These are phyloP conservation scores for Ammodytes dubius DNA, from an alignment of 2,113 vertebrate genomes.

Conservation along the genomic window DNA sequence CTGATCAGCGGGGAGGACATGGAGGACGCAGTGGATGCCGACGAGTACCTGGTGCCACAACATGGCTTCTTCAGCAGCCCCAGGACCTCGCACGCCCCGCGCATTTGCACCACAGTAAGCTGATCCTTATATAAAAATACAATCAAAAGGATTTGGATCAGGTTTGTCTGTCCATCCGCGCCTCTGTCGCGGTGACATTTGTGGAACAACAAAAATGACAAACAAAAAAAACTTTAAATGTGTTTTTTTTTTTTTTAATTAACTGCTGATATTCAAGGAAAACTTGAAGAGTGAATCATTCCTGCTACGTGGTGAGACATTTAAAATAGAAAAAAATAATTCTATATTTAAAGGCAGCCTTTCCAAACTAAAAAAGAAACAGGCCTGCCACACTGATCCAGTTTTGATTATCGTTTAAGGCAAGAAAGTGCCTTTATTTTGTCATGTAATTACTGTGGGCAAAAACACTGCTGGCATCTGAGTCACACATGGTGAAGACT, in stretches of 20 bases:
- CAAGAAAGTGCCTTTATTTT: neutral
- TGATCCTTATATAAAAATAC: neutral
- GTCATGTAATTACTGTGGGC: neutral
- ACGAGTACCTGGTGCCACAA: constrained; percentile 95
- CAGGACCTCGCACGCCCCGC: constrained; percentile 91
- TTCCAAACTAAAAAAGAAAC: neutral
- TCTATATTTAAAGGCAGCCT: neutral
- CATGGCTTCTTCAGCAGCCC: constrained; percentile 96
- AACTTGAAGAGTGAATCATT: neutral
- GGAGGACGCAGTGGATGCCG: constrained; percentile 93
- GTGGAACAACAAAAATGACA: neutral
- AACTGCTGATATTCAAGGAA: neutral
- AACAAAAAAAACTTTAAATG: neutral
- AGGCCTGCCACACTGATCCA: neutral
- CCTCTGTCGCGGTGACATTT: neutral
- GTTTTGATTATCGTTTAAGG: neutral
- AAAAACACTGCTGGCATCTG: constrained; percentile 6
- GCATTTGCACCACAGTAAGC: constrained; percentile 90
- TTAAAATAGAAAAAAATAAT: neutral
- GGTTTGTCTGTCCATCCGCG: neutral
- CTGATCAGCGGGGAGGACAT: constrained; percentile 94
- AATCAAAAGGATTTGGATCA: neutral
- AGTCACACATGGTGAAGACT: neutral
- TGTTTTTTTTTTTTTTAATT: neutral
- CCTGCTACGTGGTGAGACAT: neutral